These are phyloP conservation scores for Lepidochrysops patricia DNA, from an alignment of 2,888 invertebrate species.

Conservation along the genomic window DNA sequence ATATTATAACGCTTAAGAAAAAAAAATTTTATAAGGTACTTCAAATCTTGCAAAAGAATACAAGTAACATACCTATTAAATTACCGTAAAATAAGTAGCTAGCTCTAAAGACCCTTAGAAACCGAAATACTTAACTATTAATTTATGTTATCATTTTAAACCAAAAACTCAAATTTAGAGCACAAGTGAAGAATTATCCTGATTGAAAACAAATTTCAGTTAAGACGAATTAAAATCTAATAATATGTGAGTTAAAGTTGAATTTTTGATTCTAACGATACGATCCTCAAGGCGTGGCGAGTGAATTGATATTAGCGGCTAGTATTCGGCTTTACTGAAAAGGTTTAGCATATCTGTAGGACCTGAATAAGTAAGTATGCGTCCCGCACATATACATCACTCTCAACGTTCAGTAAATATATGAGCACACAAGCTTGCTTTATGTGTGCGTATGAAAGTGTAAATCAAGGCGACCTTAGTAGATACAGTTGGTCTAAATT, in stretches of 20 bases:
- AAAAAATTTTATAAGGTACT: not conserved
- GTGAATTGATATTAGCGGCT: not conserved
- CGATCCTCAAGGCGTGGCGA: too few relatives aligned
- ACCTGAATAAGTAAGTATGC: conserved; percentile 45
- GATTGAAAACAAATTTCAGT: conserved; percentile 30
- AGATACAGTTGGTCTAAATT: conserved; percentile 28
- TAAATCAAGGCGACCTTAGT: conserved; percentile 39
- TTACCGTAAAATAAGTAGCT: too few relatives aligned
- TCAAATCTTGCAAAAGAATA: too few relatives aligned
- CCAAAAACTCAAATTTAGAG: too few relatives aligned
- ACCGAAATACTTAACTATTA: too few relatives aligned
- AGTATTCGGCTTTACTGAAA: not conserved
- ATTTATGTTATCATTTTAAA: too few relatives aligned
- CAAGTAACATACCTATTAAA: too few relatives aligned
- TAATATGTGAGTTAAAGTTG: too few relatives aligned
- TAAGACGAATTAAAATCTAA: too few relatives aligned
- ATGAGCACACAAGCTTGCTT: conserved; percentile 27
- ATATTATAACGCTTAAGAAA: conserved; percentile 1
- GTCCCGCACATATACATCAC: conserved; percentile 32
- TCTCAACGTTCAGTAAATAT: conserved; percentile 36
- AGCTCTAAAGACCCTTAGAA: too few relatives aligned
- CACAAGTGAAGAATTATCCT: too few relatives aligned
- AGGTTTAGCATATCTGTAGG: conserved; percentile 40
- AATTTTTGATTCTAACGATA: too few relatives aligned
- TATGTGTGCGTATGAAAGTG: conserved; percentile 38